phyloP scores from a whole-genome alignment of 2,113 vertebrate genomes.

The Neolamprologus falcicula region DNA sequence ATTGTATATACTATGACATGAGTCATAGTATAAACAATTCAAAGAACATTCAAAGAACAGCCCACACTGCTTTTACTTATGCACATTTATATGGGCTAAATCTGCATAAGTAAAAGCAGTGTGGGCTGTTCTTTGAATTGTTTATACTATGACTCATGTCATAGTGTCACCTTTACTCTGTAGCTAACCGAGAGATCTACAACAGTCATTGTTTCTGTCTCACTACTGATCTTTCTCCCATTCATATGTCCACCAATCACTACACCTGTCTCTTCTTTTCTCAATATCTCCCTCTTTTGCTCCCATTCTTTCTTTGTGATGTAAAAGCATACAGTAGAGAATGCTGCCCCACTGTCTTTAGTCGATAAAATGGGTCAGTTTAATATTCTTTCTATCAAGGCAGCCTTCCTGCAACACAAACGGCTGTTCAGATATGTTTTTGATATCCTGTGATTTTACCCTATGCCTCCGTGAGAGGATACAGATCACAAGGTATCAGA shows the following conservation, averaged over 20 bases:
- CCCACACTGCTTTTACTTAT: too few relatives aligned
- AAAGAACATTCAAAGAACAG: too few relatives aligned
- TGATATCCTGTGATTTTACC: conserved; percentile 29
- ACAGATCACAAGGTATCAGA: conserved; percentile 44
- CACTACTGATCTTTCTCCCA: not conserved
- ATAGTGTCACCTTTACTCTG: not conserved
- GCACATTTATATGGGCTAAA: not conserved
- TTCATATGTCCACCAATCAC: not conserved
- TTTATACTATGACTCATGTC: not conserved
- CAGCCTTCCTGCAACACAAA: conserved; percentile 35
- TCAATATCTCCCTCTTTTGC: not conserved
- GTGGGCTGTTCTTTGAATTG: not conserved
- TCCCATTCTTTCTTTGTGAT: conserved; percentile 6
- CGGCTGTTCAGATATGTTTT: conserved; percentile 32
- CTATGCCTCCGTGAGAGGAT: not conserved
- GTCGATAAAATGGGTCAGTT: conserved; percentile 56
- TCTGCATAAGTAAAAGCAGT: not conserved
- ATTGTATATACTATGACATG: not conserved
- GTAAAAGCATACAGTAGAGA: conserved; percentile 17
- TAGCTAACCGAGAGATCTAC: not conserved
- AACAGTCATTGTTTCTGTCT: not conserved
- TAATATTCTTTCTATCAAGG: conserved; percentile 20
- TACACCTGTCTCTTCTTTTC: not conserved
- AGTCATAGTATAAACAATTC: too few relatives aligned
- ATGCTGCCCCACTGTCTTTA: conserved; percentile 16